Evolutionary conservation across 1,140 invertebrate species (phyloP).

Genomic region (Cydia splendana): DNA sequence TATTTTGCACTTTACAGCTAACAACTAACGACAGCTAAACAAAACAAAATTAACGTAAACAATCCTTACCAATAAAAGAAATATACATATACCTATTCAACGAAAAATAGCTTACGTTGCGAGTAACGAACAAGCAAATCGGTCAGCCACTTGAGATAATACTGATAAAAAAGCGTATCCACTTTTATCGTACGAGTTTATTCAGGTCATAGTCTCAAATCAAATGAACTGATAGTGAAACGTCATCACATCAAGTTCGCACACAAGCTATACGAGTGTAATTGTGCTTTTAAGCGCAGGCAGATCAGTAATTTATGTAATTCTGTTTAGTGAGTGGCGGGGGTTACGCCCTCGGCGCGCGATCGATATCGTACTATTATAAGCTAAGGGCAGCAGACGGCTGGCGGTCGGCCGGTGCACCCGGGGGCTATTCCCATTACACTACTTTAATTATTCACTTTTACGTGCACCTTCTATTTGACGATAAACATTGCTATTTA

Average conservation of each 20-base stretch:
- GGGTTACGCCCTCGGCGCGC: slow-evolving; percentile 31
- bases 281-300: slow-evolving; percentile 5
- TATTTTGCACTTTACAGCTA: background rate
- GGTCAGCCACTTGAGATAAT: background rate
- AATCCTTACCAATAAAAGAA: background rate
- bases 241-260: slow-evolving; percentile 7
- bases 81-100: background rate
- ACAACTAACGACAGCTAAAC: too few species aligned
- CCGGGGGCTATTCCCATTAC: slow-evolving; percentile 25
- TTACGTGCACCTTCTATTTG: background rate
- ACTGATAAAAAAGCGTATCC: background rate
- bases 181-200: slow-evolving; percentile 4
- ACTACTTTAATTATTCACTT: slow-evolving; percentile 12
- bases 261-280: background rate
- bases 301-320: slow-evolving; percentile 31
- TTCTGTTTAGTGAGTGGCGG: slow-evolving; percentile 19
- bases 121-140: background rate
- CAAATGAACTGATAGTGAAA: background rate
- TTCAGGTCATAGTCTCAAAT: slow-evolving; percentile 1
- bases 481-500: background rate
- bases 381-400: slow-evolving; percentile 34
- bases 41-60: background rate
- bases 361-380: slow-evolving; percentile 38
- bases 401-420: slow-evolving; percentile 33
- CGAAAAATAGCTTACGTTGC: background rate